These are phyloP conservation scores for Siphlonurus alternatus DNA, from an alignment of 2,888 invertebrate species.

Conservation along the genomic window DNA sequence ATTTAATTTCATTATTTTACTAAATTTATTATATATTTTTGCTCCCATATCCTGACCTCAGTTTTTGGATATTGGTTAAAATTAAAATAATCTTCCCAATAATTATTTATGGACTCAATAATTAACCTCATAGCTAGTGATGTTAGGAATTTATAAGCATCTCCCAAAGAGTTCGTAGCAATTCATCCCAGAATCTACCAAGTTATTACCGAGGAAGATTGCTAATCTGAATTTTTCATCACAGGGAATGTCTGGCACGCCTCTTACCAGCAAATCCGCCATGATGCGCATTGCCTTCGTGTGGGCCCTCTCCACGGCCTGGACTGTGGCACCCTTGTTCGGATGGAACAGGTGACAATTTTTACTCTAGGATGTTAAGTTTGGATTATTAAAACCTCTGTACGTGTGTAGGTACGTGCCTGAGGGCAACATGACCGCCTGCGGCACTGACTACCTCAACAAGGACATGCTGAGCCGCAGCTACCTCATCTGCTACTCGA, in stretches of 20 bases:
- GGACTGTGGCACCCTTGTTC: constrained; percentile 71
- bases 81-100: too few species aligned
- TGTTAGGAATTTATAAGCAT: too few species aligned
- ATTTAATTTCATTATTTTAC: too few species aligned
- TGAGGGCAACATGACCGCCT: constrained; percentile 48
- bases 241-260: constrained; percentile 61
- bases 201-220: too few species aligned
- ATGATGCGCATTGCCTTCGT: constrained; percentile 58
- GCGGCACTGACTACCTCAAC: constrained; percentile 39
- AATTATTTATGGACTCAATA: too few species aligned
- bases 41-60: too few species aligned
- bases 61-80: too few species aligned
- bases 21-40: too few species aligned
- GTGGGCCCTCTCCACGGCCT: constrained; percentile 58
- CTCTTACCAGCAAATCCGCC: constrained; percentile 66
- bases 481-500: constrained; percentile 35
- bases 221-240: too few species aligned
- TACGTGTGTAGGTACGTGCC: constrained; percentile 35
- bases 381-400: background rate
- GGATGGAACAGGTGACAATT: constrained; percentile 59
- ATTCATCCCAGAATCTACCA: too few species aligned
- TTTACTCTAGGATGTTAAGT: background rate
- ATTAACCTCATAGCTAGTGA: too few species aligned
- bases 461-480: constrained; percentile 34
- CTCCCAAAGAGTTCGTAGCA: too few species aligned